phyloP scores from a whole-genome alignment of 2,113 vertebrate genomes.

The Piaya cayana region DNA sequence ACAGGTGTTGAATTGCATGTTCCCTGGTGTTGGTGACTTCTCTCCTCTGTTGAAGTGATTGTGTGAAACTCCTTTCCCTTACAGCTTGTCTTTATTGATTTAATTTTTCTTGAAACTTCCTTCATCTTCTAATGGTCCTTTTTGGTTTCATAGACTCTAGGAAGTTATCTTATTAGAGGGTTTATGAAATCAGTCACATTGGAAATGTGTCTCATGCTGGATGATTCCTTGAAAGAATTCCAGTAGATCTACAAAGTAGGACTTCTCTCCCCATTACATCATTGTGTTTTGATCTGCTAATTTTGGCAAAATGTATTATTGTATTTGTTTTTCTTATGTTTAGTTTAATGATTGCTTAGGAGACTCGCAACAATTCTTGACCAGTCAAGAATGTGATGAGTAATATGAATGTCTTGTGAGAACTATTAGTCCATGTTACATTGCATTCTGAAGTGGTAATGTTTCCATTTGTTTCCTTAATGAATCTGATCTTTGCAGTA shows the following conservation, averaged over 20 bases:
- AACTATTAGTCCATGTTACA: not conserved
- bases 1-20: not conserved
- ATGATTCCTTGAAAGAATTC: not conserved
- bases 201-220: not conserved
- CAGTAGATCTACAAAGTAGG: not conserved
- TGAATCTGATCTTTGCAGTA: not conserved
- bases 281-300: not conserved
- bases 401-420: not conserved
- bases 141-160: not conserved
- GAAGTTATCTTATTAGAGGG: not conserved
- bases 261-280: not conserved
- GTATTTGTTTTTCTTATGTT: not conserved
- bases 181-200: not conserved
- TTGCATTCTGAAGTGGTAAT: not conserved
- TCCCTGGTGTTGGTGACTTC: not conserved
- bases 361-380: not conserved
- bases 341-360: not conserved
- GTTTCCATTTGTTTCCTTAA: not conserved
- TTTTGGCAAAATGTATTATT: not conserved
- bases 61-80: not conserved
- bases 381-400: not conserved
- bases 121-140: not conserved
- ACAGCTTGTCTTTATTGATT: not conserved
- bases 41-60: not conserved
- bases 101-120: not conserved